Evolutionary conservation across 2,113 vertebrate genomes (phyloP).

Genomic region (Cercopithecus mona): DNA sequence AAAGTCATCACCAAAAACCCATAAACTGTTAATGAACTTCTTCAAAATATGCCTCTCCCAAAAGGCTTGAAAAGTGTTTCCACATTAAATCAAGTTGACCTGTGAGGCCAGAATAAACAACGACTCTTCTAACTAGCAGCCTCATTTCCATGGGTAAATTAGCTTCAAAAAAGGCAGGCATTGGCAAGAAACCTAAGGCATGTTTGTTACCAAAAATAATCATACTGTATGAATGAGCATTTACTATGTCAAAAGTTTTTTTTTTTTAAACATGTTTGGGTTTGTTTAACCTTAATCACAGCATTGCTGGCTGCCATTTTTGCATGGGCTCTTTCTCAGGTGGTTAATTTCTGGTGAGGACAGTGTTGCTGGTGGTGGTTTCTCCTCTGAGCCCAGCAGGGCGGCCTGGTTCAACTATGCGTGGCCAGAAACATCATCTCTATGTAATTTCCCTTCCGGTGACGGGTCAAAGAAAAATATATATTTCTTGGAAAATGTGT

Average conservation of each 20-base stretch:
- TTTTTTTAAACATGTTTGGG: not conserved
- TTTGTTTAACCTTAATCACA: not conserved
- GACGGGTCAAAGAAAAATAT: not conserved
- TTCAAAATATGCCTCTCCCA: conserved; percentile 38
- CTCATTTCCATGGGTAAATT: not conserved
- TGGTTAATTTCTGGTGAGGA: not conserved
- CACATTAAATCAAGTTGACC: not conserved
- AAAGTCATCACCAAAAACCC: conserved; percentile 14
- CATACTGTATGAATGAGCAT: not conserved
- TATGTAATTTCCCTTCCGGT: not conserved
- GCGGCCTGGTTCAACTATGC: not conserved
- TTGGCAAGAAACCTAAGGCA: not conserved
- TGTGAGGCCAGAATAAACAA: not conserved
- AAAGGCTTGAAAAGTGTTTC: conserved; percentile 1
- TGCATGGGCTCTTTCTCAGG: not conserved
- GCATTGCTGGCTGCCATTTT: not conserved
- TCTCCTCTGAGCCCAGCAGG: not conserved
- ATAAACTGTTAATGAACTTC: not conserved
- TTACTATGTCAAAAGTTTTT: not conserved
- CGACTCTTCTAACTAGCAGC: not conserved
- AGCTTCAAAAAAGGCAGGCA: not conserved
- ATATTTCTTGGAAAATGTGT: not conserved
- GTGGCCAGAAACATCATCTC: not conserved
- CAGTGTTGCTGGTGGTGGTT: not conserved
- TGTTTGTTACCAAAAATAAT: not conserved